Base-by-base conservation (phyloP, 2,797 vertebrate species). In the Pogonophryne albipinna region DNA sequence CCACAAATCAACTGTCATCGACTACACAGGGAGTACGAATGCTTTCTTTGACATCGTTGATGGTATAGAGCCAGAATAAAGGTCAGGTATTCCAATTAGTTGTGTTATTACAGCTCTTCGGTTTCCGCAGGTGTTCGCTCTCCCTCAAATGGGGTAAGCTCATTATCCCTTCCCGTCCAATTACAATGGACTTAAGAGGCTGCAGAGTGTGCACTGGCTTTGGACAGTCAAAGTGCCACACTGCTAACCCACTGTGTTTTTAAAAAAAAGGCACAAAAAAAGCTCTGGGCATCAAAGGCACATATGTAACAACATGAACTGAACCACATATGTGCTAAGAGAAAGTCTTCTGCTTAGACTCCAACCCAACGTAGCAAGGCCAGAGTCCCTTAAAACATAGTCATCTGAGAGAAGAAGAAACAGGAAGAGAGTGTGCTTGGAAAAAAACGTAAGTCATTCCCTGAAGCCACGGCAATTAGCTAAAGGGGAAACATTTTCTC, bases 231-330 rank as follows among this genome's bases (percentile, higher is more conserved):
- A 72, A 50, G 19, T 58, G 14, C 20, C 9, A 8, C 23, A 16
- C 42, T 17, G 14, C 31, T 4, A 19, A 1, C 42, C 17, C 8
- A 19, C 44, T 0, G 14, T 6, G 0, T 47, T 61, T 53, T 50
- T 20, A 2, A 2, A 2, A 20, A 20, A 19, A 51, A 6, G 31
- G 27, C 16, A 75, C 16, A 75, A 27, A 27, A 52, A 79, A 71
- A 45, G 44, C 73, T 64, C 62, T 2, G 34, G 60, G 66, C 71
- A 82, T 87, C 78, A 85, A 83, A 88, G 79, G 66, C 49, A 9
- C 6, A 63, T 61, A 79, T 76, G 66, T 59, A 72, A 70, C 69
- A 52, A 79, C 20, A 55, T 55, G 20, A 64, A 51, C 17, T 5
- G 9, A 27, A 9, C 4, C 9, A 53, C 2, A 5, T 27, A 27